Evolutionary conservation across 2,113 vertebrate genomes (phyloP), one percentile per base, ranked within the genome.

Genomic region (Cyphomyrus discorhynchus): DNA sequence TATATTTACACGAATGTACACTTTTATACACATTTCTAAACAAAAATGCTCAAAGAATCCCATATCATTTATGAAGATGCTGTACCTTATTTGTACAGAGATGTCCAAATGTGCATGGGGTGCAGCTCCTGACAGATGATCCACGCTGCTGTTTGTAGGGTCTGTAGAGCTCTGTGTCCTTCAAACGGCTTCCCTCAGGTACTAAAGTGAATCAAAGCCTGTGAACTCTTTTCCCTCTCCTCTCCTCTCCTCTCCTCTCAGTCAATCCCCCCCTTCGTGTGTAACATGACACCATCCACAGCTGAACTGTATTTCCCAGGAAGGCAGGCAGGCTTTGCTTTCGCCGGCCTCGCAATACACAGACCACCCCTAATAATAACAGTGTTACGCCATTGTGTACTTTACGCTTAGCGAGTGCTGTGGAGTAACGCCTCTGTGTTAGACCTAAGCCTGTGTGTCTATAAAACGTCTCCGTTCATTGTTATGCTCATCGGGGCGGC

Each of bases 221-320:
- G 62, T 70, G 62, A 86, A 92, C 92, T 17, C n/a, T 87, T 88
- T 90, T 74, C 89, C 91, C 87, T 87, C 88, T 77, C 62, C 88
- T 66, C 86, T 17, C 74, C 88, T 87, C 88, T 77, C 82, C 31
- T 35, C 82, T 31, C 62, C 88, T 66, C 86, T 17, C 74, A 87
- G 86, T 83, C 89, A 56, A 62, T 58, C 82, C 82, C 83, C 17
- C 77, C 21, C 62, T 46, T 87, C 92, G 91, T 90, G 49, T 92
- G 92, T 92, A 95, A 96, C 90, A 62, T 88, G 94, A 96, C 92
- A 95, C 95, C 94, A 90, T 92, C 92, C 90, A 47, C 58, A 91
- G 87, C 91, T 91, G 86, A 89, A 91, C 89, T 88, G 77, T 27
- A 88, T 50, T 88, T 92, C 83, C 58, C 66, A 91, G 91, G 90